Conservation (phyloP, 1,140 invertebrate species). For the Caenorhabditis briggsae region DNA sequence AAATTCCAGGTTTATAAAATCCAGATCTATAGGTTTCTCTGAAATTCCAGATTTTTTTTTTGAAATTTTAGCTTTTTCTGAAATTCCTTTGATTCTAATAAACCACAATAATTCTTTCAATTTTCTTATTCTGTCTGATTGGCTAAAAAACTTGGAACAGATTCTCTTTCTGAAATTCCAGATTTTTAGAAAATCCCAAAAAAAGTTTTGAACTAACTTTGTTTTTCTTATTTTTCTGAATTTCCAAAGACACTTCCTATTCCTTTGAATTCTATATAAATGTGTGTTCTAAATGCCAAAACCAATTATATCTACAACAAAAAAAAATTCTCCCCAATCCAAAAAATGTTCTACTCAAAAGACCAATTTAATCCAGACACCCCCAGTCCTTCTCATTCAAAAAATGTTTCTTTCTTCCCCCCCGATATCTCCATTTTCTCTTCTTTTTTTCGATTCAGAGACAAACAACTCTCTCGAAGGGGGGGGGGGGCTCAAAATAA, state of each 20-base stretch:
- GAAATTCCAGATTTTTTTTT: not conserved
- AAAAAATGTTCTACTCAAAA: not conserved
- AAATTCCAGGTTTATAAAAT: too few relatives aligned
- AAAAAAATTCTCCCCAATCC: not conserved
- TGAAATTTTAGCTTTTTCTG: not conserved
- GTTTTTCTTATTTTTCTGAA: not conserved
- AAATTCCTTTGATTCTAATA: too few relatives aligned
- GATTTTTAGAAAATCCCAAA: too few relatives aligned
- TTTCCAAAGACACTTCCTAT: too few relatives aligned
- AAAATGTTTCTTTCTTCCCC: not conserved
- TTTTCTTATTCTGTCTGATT: too few relatives aligned
- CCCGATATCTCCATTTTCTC: not conserved
- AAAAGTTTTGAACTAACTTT: too few relatives aligned
- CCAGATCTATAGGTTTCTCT: too few relatives aligned
- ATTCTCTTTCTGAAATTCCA: too few relatives aligned
- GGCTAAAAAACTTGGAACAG: too few relatives aligned
- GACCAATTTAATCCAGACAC: not conserved
- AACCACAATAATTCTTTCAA: too few relatives aligned
- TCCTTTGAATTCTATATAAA: too few relatives aligned
- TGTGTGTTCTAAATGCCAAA: not conserved
- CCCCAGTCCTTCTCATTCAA: too few relatives aligned
- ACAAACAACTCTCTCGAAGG: not conserved
- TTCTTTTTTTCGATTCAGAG: not conserved
- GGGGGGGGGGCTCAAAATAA: slow-evolving; percentile 22
- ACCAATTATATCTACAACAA: not conserved